Percentiles rank a stretch among this genome's conserved stretches.
These are phyloP conservation scores for Oxyruncus cristatus DNA, from an alignment of 2,113 vertebrate genomes.

Conservation along the genomic window DNA sequence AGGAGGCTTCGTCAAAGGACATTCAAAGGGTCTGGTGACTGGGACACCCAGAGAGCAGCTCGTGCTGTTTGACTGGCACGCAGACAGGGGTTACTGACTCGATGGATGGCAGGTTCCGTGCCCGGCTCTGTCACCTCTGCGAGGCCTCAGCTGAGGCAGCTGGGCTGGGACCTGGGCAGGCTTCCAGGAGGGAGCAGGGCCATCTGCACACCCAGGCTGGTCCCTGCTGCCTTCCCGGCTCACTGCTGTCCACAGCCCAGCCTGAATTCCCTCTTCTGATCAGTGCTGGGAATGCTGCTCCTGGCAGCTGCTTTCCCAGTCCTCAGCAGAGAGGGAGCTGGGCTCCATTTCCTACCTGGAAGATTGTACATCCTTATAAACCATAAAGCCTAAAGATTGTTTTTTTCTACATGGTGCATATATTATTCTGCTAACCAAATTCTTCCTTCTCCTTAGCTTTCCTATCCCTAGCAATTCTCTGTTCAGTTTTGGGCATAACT, in stretches of 20 bases:
- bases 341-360: background rate
- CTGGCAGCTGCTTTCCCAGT: background rate
- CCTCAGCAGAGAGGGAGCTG: background rate
- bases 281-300: background rate
- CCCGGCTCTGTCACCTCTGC: background rate
- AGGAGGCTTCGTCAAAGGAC: background rate
- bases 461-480: background rate
- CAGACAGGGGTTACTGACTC: background rate
- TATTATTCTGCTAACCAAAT: background rate
- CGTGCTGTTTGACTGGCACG: background rate
- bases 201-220: background rate
- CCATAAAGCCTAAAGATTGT: background rate
- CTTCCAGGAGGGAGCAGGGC: background rate
- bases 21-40: background rate
- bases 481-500: background rate
- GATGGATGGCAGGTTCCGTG: background rate
- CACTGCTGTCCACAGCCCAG: background rate
- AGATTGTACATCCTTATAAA: background rate
- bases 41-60: background rate
- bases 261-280: background rate
- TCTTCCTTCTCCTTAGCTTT: background rate
- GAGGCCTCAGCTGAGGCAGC: background rate
- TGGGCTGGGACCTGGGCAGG: background rate
- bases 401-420: background rate
- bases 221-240: background rate